phyloP scores from a whole-genome alignment of 1,140 invertebrate genomes.

The Caerostris darwini region DNA sequence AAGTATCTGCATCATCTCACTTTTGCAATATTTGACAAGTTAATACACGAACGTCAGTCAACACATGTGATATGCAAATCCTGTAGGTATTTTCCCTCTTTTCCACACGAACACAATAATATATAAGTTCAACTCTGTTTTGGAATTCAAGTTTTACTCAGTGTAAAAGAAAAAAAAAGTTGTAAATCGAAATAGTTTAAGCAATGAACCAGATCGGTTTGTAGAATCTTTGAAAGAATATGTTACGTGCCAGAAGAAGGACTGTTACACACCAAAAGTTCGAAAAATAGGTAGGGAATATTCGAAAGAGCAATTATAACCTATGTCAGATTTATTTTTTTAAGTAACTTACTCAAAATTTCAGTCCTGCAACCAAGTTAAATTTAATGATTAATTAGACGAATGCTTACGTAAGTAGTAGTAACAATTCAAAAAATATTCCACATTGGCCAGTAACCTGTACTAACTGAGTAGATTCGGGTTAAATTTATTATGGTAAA shows the following conservation, averaged over 20 bases:
- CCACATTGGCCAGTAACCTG: too few species aligned
- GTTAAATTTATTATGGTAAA: too few species aligned
- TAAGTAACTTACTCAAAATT: too few species aligned
- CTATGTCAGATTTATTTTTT: too few species aligned
- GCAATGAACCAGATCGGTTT: background rate
- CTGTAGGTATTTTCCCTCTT: background rate
- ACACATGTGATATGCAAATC: background rate
- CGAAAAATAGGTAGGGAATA: too few species aligned
- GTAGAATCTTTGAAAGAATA: background rate
- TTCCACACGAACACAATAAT: background rate
- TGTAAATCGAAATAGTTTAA: background rate
- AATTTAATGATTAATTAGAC: too few species aligned
- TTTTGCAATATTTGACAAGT: constrained; percentile 48
- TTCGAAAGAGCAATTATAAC: too few species aligned
- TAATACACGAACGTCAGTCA: constrained; percentile 28
- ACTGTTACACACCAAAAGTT: background rate
- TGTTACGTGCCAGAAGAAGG: background rate
- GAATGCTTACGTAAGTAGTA: too few species aligned
- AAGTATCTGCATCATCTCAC: background rate
- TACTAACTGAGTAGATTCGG: too few species aligned
- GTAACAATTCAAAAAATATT: too few species aligned
- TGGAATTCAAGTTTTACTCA: background rate
- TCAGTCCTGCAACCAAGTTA: too few species aligned
- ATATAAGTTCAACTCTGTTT: constrained; percentile 1
- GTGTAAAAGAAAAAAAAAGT: background rate